Percentiles rank a stretch among this genome's conserved stretches.
Evolutionary conservation across 2,888 invertebrate species (phyloP).

Genomic region (Epirrita christyi): DNA sequence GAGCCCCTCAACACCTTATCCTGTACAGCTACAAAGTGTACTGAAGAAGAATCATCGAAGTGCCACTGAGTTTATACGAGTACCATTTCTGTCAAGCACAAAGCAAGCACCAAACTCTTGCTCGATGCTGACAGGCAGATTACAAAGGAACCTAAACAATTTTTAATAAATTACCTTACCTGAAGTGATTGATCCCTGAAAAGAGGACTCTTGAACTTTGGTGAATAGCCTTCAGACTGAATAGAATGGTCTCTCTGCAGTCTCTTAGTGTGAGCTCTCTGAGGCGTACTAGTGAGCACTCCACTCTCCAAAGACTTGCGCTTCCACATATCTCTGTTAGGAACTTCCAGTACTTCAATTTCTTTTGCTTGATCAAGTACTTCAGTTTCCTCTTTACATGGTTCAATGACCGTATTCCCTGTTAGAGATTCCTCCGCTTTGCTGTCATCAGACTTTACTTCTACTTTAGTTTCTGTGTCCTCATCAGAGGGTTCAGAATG

Average conservation of each 20-base stretch:
- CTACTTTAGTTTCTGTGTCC: constrained; percentile 47
- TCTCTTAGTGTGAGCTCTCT: constrained; percentile 56
- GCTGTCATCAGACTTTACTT: constrained; percentile 63
- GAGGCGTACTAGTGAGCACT: constrained; percentile 59
- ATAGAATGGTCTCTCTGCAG: constrained; percentile 76
- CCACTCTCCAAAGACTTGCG: constrained; percentile 73
- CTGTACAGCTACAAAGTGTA: too few relatives aligned
- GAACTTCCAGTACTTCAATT: constrained; percentile 57
- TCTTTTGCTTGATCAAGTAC: constrained; percentile 40
- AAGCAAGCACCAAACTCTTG: too few relatives aligned
- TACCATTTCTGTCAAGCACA: too few relatives aligned
- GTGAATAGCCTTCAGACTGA: constrained; percentile 76
- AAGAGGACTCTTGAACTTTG: constrained; percentile 75
- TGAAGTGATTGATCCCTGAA: constrained; percentile 80
- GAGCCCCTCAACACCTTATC: too few relatives aligned
- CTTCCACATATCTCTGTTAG: constrained; percentile 66
- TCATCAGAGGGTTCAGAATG: constrained; percentile 38
- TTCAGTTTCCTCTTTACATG: constrained; percentile 46
- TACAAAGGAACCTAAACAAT: background rate
- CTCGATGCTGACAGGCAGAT: too few relatives aligned
- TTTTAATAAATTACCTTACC: constrained; percentile 47
- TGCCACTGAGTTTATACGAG: too few relatives aligned
- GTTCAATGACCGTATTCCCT: constrained; percentile 67
- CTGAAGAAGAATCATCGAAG: too few relatives aligned
- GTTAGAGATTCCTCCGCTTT: constrained; percentile 68